Conservation (phyloP, 2,888 invertebrate genomes). For the Rhodophaea formosa region DNA sequence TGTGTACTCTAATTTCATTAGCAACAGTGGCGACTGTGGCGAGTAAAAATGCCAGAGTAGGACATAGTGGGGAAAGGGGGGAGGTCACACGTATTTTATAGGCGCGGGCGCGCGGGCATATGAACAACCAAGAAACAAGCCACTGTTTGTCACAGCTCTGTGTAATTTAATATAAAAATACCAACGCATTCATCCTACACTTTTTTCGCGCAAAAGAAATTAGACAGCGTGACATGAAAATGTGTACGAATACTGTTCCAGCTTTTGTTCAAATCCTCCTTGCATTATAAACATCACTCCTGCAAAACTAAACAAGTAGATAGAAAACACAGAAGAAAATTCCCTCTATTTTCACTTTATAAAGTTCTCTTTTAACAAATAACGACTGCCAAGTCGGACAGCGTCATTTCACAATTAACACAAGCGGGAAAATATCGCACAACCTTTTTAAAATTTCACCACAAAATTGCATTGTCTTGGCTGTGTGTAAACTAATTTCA, state of each 20-base stretch:
- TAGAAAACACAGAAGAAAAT: not conserved
- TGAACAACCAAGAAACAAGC: conserved; percentile 44
- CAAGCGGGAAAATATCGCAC: conserved; percentile 22
- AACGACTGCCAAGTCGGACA: not conserved
- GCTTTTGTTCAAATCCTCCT: not conserved
- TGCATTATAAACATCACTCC: not conserved
- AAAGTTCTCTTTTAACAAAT: not conserved
- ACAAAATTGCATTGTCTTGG: conserved; percentile 53
- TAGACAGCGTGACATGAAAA: too few species aligned
- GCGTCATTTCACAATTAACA: conserved; percentile 6
- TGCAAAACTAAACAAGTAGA: not conserved
- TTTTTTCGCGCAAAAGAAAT: too few species aligned
- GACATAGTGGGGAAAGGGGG: conserved; percentile 25
- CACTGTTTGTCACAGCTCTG: conserved; percentile 56
- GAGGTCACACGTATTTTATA: conserved; percentile 46
- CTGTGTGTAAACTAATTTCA: conserved; percentile 52
- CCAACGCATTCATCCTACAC: conserved; percentile 34
- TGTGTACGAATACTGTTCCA: too few species aligned
- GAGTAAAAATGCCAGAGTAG: conserved; percentile 31
- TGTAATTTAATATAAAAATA: conserved; percentile 62
- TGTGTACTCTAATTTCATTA: conserved; percentile 57
- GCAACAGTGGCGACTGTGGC: conserved; percentile 44
- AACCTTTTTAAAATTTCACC: conserved; percentile 43
- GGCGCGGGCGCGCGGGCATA: conserved; percentile 39
- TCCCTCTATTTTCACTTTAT: not conserved